Base-by-base conservation (phyloP, 2,888 invertebrate species). In the Melieria picta region DNA sequence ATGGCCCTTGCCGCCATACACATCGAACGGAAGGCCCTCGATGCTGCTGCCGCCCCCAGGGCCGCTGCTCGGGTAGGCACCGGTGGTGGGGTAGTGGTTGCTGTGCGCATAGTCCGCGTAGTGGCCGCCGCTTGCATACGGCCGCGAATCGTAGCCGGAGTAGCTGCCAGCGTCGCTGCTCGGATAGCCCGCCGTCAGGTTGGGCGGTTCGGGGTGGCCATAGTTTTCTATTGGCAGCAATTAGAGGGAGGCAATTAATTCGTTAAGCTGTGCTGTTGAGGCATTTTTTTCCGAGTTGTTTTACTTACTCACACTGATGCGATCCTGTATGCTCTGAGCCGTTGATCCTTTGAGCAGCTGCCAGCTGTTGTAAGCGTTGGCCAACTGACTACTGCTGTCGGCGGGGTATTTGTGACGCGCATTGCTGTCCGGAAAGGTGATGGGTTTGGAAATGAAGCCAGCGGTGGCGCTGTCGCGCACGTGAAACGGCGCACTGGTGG, bases 231-330 rank as follows among this genome's bases (percentile, higher is more conserved):
- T 48, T 9, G 63, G 45, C 13, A 46, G 47, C 3, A 45, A 47
- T 48, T 57, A 69, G 63, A 55, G 50, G 65, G 52, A 45, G n/a
- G 13, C 13, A 56, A n/a, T n/a, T n/a, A 5, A 42, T 4, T 11
- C 5, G n/a, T 58, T 30, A 11, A 11, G 57, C 9, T 13, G 48
- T 1, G 6, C 7, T 30, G 9, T 10, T 16, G 43, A 4, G 43
- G 71, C 62, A 74, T 74, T 72, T 69, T 69, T 74, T 5, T 11
- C 7, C 7, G 9, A 9, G 10, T 0, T 42, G n/a, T 47, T 5
- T 63, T 72, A 77, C 82, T 76, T 75, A 84, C 84, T 83, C 76
- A 84, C 83, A 73, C 83, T 84, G 16, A 84, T 84, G 48, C 84
- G 77, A 55, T 84, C 81, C 73, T 82, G 81, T 7, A 78, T 48